A percentile compares a stretch with the other conserved stretches of the same genome.
Evolutionary conservation across 2,888 invertebrate genomes (phyloP).

Genomic region (Morpho helenor): DNA sequence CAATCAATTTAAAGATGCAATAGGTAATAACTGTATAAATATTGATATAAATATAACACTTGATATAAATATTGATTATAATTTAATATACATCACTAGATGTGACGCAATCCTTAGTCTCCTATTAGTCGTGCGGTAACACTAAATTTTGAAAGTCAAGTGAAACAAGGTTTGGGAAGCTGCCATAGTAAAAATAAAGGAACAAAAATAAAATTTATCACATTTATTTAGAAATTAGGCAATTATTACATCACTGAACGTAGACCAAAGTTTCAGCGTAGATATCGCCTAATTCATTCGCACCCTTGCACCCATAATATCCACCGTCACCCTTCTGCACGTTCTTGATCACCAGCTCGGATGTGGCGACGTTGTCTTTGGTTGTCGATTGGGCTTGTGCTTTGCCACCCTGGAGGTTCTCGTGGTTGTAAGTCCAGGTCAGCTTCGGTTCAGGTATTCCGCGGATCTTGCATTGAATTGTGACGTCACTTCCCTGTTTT

Average conservation of each 20-base stretch:
- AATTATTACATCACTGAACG: constrained; percentile 7
- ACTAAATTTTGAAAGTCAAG: too few relatives aligned
- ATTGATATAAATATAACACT: too few relatives aligned
- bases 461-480: constrained; percentile 46
- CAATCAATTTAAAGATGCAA: too few relatives aligned
- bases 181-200: too few relatives aligned
- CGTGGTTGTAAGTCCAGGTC: constrained; percentile 50
- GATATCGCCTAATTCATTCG: constrained; percentile 43
- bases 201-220: background rate
- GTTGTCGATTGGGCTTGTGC: constrained; percentile 17
- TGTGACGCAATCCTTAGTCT: too few relatives aligned
- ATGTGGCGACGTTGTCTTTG: constrained; percentile 27
- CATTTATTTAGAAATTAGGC: background rate
- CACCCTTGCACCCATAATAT: constrained; percentile 56
- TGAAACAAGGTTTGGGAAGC: too few relatives aligned
- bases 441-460: constrained; percentile 42
- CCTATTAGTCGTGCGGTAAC: too few relatives aligned
- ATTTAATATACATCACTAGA: too few relatives aligned
- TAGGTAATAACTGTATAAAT: too few relatives aligned
- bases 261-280: constrained; percentile 43
- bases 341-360: constrained; percentile 44
- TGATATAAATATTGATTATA: too few relatives aligned
- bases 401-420: constrained; percentile 27
- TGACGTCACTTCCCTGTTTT: constrained; percentile 43
- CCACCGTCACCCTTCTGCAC: constrained; percentile 46